These are phyloP conservation scores for Zele albiditarsus DNA, from an alignment of 2,888 invertebrate genomes.

Conservation along the genomic window DNA sequence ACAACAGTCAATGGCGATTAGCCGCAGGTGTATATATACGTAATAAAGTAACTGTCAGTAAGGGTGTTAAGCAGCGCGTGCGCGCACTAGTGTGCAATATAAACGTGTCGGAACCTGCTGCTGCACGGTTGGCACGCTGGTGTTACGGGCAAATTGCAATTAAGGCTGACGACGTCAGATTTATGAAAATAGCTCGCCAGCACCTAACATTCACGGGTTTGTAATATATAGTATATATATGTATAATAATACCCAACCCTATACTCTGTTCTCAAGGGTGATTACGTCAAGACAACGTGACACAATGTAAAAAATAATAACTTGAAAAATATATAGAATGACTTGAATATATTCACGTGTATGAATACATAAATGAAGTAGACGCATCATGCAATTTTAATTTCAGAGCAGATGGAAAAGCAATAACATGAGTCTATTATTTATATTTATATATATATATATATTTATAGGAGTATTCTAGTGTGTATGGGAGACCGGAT, in stretches of 20 bases:
- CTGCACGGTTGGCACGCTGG: slow-evolving; percentile 46
- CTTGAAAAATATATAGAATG: not conserved
- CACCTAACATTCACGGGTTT: slow-evolving; percentile 14
- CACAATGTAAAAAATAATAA: not conserved
- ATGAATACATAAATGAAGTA: not conserved
- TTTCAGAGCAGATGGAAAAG: slow-evolving; percentile 21
- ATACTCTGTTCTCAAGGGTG: not conserved
- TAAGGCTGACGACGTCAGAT: slow-evolving; percentile 60
- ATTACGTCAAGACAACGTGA: slow-evolving; percentile 11
- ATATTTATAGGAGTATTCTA: not conserved
- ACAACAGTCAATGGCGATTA: not conserved
- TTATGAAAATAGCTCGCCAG: slow-evolving; percentile 58
- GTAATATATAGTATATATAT: not conserved
- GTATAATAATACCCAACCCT: not conserved
- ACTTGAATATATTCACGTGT: not conserved
- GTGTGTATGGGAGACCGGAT: not conserved
- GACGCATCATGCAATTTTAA: not conserved
- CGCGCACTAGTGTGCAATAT: slow-evolving; percentile 47
- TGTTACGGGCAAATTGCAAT: slow-evolving; percentile 61
- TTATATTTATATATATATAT: not conserved
- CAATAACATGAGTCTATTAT: not conserved
- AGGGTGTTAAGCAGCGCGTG: slow-evolving; percentile 1
- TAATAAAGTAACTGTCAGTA: slow-evolving; percentile 9
- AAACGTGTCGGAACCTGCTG: slow-evolving; percentile 51
- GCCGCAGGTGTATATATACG: not conserved